These are phyloP conservation scores for Thymelicus acteon DNA, from an alignment of 2,888 invertebrate species.

Conservation along the genomic window DNA sequence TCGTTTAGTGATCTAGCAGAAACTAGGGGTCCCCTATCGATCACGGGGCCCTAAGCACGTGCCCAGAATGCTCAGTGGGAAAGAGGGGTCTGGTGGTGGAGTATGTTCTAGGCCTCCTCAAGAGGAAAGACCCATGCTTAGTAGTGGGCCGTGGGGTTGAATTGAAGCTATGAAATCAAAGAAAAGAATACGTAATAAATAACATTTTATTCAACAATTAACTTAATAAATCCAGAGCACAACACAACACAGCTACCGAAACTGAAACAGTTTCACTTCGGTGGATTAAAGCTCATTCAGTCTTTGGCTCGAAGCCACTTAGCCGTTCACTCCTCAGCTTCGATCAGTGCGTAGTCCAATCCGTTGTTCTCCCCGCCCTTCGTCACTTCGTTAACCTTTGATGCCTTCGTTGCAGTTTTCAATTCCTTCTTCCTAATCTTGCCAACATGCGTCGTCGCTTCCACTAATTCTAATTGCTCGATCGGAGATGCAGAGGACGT, in stretches of 20 bases:
- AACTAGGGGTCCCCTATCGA: too few species aligned
- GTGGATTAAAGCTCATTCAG: conserved; percentile 64
- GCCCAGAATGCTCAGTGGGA: too few species aligned
- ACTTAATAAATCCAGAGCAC: conserved; percentile 47
- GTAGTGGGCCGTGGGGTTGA: too few species aligned
- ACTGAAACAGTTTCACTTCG: conserved; percentile 5
- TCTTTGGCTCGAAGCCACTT: conserved; percentile 57
- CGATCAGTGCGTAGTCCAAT: conserved; percentile 66
- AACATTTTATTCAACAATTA: conserved; percentile 72
- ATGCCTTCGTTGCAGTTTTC: conserved; percentile 65
- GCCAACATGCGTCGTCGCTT: conserved; percentile 72
- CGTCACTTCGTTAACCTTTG: conserved; percentile 75
- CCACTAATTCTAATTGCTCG: conserved; percentile 62
- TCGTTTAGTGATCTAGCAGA: too few species aligned
- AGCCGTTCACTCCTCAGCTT: conserved; percentile 60
- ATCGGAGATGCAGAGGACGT: conserved; percentile 54
- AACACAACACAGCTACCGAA: conserved; percentile 41
- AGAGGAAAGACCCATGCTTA: too few species aligned
- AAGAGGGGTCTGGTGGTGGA: too few species aligned
- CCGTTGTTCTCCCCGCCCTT: conserved; percentile 69
- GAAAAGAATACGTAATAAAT: conserved; percentile 68
- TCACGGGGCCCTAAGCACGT: too few species aligned
- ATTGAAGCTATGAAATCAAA: not conserved
- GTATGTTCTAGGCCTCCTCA: too few species aligned
- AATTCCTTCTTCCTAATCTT: conserved; percentile 80